Base-by-base conservation (phyloP, 2,888 invertebrate species). In the Amphipoea lucens region DNA sequence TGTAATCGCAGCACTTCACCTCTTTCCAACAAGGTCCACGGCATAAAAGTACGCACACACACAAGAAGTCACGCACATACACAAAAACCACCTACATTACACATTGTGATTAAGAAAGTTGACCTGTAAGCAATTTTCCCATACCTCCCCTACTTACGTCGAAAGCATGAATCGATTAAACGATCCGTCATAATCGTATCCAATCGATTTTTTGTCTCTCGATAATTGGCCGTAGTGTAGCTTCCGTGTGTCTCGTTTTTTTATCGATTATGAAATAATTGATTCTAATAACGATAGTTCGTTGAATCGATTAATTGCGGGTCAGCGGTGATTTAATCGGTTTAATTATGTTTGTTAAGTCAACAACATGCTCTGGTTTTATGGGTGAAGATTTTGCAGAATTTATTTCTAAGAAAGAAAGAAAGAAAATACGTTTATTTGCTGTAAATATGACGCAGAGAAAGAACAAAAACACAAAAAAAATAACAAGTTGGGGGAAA, bases 231-330 rank as follows among this genome's bases (percentile, higher is more conserved):
- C 81, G 90, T 79, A 83, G 84, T 87, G 92, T 82, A 87, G 91
- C 95, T 96, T 96, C 96, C 96, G 96, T 95, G 95, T 95, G 87
- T 90, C 90, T 91, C n/a, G 74, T 83, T 88, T 95, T 95, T 95
- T 93, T 91, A 91, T 92, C 88, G 91, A 92, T 93, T 92, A 92
- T 91, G 86, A 91, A 93, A 92, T 94, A 94, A 95, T 95, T 92
- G 93, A 91, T 92, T 92, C 85, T 94, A 94, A 94, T 95, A 88
- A 92, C 84, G 89, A 87, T 88, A 87, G 90, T 95, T 94, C 93
- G 91, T 86, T 94, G 95, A 94, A 95, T 94, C 92, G 81, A 94
- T 96, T 95, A 94, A 85, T 76, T 79, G 80, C 88, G 85, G 94
- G 93, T 94, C 94, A 94, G 87, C 85, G 78, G 78, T 90, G 90